A percentile compares a stretch with the other conserved stretches of the same genome.
Conservation (phyloP, 1,140 invertebrate genomes). For the Coboldia fuscipes region DNA sequence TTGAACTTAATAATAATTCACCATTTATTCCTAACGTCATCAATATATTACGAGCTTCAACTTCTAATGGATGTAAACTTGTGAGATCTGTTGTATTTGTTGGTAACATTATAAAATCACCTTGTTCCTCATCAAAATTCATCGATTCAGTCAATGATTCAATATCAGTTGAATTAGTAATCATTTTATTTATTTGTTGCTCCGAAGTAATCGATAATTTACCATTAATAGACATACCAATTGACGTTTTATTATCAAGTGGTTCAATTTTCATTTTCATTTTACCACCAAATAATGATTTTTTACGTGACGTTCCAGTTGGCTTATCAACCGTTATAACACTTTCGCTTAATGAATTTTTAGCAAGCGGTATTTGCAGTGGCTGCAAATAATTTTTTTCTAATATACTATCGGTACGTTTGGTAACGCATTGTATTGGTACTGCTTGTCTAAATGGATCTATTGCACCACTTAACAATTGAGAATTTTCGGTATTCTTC, state of each 20-base stretch:
- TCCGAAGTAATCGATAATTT: slow-evolving; percentile 7
- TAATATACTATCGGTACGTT: slow-evolving; percentile 16
- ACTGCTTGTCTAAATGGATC: slow-evolving; percentile 17
- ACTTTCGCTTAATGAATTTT: slow-evolving; percentile 6
- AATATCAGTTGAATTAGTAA: slow-evolving; percentile 11
- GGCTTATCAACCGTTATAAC: slow-evolving; percentile 7
- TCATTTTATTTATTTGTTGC: slow-evolving; percentile 4
- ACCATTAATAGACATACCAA: slow-evolving; percentile 7
- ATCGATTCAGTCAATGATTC: slow-evolving; percentile 11
- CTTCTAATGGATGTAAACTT: slow-evolving; percentile 18
- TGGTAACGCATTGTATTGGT: slow-evolving; percentile 18
- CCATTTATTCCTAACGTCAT: slow-evolving; percentile 19
- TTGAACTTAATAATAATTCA: slow-evolving; percentile 19
- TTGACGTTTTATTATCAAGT: slow-evolving; percentile 14
- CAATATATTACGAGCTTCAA: slow-evolving; percentile 20
- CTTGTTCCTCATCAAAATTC: slow-evolving; percentile 20
- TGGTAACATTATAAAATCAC: slow-evolving; percentile 22
- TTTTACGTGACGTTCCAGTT: slow-evolving; percentile 7
- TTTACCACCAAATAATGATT: slow-evolving; percentile 15
- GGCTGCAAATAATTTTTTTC: slow-evolving; percentile 18
- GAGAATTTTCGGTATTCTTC: slow-evolving; percentile 16
- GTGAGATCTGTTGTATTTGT: slow-evolving; percentile 20
- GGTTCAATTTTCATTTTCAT: slow-evolving; percentile 18
- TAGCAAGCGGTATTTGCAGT: slow-evolving; percentile 10
- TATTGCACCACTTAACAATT: too few species aligned